These are phyloP conservation scores for Biston stratarius DNA, from an alignment of 2,888 invertebrate species.

Conservation along the genomic window DNA sequence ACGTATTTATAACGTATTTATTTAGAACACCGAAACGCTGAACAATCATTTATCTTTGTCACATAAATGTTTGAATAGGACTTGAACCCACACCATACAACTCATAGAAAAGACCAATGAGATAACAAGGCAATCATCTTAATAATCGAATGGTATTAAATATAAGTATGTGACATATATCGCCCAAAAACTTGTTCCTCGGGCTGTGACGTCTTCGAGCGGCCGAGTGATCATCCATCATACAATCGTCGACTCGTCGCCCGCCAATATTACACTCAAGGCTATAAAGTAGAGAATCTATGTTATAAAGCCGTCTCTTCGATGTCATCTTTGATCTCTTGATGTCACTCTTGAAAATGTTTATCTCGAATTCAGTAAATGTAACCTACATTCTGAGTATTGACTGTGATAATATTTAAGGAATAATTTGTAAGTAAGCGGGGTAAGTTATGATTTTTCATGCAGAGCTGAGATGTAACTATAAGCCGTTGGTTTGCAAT, in stretches of 20 bases:
- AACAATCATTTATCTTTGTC: too few species aligned
- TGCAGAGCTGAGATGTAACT: too few species aligned
- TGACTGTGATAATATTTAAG: background rate
- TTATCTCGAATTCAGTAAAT: background rate
- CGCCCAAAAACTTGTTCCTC: conserved; percentile 3
- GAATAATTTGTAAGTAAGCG: too few species aligned
- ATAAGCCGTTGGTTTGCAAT: too few species aligned
- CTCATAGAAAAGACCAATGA: too few species aligned
- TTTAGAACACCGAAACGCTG: too few species aligned
- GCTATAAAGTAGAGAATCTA: conserved; percentile 5
- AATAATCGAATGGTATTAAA: too few species aligned
- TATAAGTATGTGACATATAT: background rate
- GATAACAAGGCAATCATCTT: too few species aligned
- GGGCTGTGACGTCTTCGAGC: conserved; percentile 1
- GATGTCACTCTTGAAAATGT: conserved; percentile 4
- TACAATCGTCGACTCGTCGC: conserved; percentile 10
- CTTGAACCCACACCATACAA: too few species aligned
- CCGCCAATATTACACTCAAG: conserved; percentile 24
- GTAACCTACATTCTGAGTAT: background rate
- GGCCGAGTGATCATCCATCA: conserved; percentile 34
- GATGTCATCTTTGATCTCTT: background rate
- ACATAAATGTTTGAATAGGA: too few species aligned
- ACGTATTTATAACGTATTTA: too few species aligned
- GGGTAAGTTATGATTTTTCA: too few species aligned
- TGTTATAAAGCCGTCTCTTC: conserved; percentile 12